Evolutionary conservation across 2,797 vertebrate genomes (phyloP).

Genomic region (Sarcophilus harrisii): DNA sequence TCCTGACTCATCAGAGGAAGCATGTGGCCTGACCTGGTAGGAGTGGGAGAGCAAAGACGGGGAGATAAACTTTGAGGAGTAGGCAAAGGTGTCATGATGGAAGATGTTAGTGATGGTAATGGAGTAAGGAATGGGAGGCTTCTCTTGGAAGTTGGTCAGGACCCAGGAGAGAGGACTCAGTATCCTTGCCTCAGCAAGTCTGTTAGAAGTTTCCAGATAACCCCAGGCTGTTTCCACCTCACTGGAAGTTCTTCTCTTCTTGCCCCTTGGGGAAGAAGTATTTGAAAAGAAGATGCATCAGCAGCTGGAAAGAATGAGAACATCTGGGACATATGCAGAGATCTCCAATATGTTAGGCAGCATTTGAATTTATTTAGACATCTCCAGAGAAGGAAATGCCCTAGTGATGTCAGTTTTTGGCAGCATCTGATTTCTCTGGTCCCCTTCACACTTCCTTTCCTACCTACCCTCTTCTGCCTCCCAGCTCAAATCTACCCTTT

Average conservation of each 20-base stretch:
- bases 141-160: neutral
- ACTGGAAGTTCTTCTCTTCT: neutral
- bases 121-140: neutral
- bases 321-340: slow-evolving; percentile 18
- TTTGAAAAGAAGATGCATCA: slow-evolving; percentile 50
- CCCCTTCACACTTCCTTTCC: neutral
- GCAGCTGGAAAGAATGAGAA: neutral
- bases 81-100: neutral
- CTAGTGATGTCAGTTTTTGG: neutral
- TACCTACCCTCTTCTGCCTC: no score
- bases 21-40: slow-evolving; percentile 64
- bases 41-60: neutral
- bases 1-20: slow-evolving; percentile 77
- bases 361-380: slow-evolving; percentile 13
- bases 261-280: slow-evolving; percentile 61
- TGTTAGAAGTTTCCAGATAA: neutral
- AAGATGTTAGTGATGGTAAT: neutral
- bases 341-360: slow-evolving; percentile 32
- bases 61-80: neutral
- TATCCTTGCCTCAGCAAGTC: neutral
- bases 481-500: neutral
- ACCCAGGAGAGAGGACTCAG: neutral
- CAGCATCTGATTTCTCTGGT: neutral
- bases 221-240: neutral
- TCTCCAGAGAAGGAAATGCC: slow-evolving; percentile 11